Percentiles rank a stretch among this genome's conserved stretches.
Conservation (phyloP, 1,140 invertebrate genomes). For the Lamellibrachia luymesi region DNA sequence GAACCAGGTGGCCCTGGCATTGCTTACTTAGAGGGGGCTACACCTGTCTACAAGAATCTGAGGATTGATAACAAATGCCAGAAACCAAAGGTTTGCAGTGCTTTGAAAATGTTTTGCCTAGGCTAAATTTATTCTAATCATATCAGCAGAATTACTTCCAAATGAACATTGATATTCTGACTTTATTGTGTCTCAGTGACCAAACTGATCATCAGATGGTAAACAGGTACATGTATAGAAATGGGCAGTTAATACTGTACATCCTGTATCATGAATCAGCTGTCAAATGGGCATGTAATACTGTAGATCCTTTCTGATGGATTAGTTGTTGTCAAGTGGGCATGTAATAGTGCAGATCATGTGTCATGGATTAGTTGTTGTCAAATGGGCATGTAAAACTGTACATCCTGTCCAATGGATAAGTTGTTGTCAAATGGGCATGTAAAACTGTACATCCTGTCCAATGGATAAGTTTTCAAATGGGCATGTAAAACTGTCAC, state of each 20-base stretch:
- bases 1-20: constrained; percentile 38
- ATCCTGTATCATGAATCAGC: not conserved
- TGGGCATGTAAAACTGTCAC: too few species aligned
- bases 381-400: not conserved
- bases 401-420: too few species aligned
- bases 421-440: too few species aligned
- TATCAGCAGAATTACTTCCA: not conserved
- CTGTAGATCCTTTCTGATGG: not conserved
- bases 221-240: not conserved
- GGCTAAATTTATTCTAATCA: not conserved
- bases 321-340: not conserved
- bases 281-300: not conserved
- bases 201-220: not conserved
- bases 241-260: not conserved
- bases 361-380: not conserved
- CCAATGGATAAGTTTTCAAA: too few species aligned
- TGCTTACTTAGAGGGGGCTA: constrained; percentile 33
- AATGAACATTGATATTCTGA: not conserved
- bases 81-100: constrained; percentile 29
- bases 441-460: too few species aligned
- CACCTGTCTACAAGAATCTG: constrained; percentile 27
- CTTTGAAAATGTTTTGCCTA: not conserved
- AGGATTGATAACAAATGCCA: constrained; percentile 40
- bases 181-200: too few species aligned
- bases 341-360: not conserved